phyloP scores from a whole-genome alignment of 2,888 invertebrate genomes.

The Ptychoptera contaminata region DNA sequence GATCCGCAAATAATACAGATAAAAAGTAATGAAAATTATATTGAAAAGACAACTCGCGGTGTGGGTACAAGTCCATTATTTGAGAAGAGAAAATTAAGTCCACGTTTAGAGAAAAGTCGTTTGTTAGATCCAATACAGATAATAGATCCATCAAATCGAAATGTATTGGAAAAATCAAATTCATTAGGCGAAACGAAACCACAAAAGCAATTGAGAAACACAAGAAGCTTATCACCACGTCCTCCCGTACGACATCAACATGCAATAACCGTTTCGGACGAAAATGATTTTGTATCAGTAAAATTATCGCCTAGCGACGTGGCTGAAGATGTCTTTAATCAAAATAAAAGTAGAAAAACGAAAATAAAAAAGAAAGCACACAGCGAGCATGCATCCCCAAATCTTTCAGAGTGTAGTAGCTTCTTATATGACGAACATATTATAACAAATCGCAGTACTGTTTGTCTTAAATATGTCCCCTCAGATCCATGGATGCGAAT shows the following conservation, averaged over 20 bases:
- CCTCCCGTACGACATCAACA: slow-evolving; percentile 20
- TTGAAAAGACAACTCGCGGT: slow-evolving; percentile 24
- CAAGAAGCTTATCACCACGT: slow-evolving; percentile 19
- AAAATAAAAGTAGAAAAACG: slow-evolving; percentile 10
- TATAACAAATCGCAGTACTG: slow-evolving; percentile 20
- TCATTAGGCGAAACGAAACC: slow-evolving; percentile 19
- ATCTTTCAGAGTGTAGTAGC: slow-evolving; percentile 20
- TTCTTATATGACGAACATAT: slow-evolving; percentile 16
- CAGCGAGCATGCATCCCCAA: slow-evolving; percentile 31
- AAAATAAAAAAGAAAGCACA: slow-evolving; percentile 19
- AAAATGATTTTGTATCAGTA: slow-evolving; percentile 17
- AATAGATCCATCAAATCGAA: slow-evolving; percentile 25
- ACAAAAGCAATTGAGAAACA: slow-evolving; percentile 17
- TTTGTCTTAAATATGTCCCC: slow-evolving; percentile 24
- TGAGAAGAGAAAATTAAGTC: slow-evolving; percentile 22
- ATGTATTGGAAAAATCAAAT: slow-evolving; percentile 18
- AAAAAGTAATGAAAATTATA: neutral
- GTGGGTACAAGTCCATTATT: slow-evolving; percentile 25
- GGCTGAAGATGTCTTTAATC: slow-evolving; percentile 13
- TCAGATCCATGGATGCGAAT: slow-evolving; percentile 30
- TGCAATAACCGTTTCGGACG: slow-evolving; percentile 18
- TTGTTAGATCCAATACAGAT: slow-evolving; percentile 29
- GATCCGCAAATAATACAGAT: neutral
- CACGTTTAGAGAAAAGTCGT: slow-evolving; percentile 33
- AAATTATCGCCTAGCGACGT: slow-evolving; percentile 19